A percentile compares a stretch with the other conserved stretches of the same genome.
Evolutionary conservation across 2,888 invertebrate genomes (phyloP).

Genomic region (Ramazzottius varieornatus): DNA sequence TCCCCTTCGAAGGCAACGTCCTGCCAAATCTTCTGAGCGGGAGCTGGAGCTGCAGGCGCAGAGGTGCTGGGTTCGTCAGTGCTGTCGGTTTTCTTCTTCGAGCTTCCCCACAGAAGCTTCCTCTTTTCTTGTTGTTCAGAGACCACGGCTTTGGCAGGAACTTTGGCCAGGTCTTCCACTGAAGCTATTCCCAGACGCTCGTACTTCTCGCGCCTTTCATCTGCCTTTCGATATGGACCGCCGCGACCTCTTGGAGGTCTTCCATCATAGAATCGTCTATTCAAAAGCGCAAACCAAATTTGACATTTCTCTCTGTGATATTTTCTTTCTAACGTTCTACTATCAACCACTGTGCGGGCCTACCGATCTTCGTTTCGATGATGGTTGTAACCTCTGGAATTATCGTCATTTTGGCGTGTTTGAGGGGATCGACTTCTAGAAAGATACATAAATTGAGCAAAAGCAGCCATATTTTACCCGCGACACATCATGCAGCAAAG

Average conservation of each 20-base stretch:
- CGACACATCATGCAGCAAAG: too few relatives aligned
- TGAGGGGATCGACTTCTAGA: background rate
- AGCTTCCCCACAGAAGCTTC: background rate
- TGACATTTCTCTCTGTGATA: background rate
- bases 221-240: background rate
- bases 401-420: too few relatives aligned
- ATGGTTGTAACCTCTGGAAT: too few relatives aligned
- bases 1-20: slow-evolving; percentile 66
- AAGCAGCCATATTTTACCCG: too few relatives aligned
- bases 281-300: background rate
- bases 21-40: slow-evolving; percentile 32
- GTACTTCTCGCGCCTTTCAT: background rate
- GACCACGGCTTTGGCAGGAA: background rate
- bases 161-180: background rate
- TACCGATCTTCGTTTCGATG: too few relatives aligned
- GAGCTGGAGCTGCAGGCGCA: background rate
- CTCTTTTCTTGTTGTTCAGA: background rate
- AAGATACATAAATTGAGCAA: background rate
- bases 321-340: too few relatives aligned
- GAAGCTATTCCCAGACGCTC: background rate
- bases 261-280: too few relatives aligned
- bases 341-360: too few relatives aligned
- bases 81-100: background rate
- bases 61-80: background rate
- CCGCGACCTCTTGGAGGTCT: too few relatives aligned